phyloP scores from a whole-genome alignment of 2,888 invertebrate species.

The Ennomos fuscantarius region DNA sequence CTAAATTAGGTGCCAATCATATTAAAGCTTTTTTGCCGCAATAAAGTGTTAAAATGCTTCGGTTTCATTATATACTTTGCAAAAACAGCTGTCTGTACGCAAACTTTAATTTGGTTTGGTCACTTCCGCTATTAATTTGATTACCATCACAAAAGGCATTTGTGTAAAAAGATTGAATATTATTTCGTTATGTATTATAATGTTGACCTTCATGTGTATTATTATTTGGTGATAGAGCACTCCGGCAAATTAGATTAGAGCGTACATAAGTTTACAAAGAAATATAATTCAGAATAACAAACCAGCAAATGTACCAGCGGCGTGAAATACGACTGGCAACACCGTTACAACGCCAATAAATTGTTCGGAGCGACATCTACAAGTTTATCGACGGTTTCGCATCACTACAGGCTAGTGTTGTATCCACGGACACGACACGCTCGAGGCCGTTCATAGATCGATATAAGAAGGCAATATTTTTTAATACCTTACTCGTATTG shows the following conservation, averaged over 20 bases:
- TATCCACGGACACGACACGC: constrained; percentile 18
- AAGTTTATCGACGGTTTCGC: constrained; percentile 55
- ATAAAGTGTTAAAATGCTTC: constrained; percentile 1
- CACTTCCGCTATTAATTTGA: too few species aligned
- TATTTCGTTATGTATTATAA: too few species aligned
- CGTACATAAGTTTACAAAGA: neutral
- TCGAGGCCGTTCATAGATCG: constrained; percentile 1
- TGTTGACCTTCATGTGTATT: neutral
- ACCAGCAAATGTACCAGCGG: constrained; percentile 5
- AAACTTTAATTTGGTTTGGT: constrained; percentile 2
- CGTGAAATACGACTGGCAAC: constrained; percentile 40
- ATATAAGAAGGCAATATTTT: too few species aligned
- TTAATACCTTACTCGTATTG: too few species aligned
- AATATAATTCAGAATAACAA: constrained; percentile 18
- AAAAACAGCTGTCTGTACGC: neutral
- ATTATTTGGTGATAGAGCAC: too few species aligned
- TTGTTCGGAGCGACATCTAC: constrained; percentile 40
- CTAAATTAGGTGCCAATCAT: constrained; percentile 18
- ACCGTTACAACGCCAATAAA: constrained; percentile 46
- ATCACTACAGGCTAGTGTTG: constrained; percentile 45
- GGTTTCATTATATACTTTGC: constrained; percentile 1
- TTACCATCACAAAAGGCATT: too few species aligned
- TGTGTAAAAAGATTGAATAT: too few species aligned
- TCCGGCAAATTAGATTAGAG: too few species aligned
- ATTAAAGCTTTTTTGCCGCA: neutral